These are phyloP conservation scores for Climacteris rufus DNA, from an alignment of 2,113 vertebrate species.

Conservation along the genomic window DNA sequence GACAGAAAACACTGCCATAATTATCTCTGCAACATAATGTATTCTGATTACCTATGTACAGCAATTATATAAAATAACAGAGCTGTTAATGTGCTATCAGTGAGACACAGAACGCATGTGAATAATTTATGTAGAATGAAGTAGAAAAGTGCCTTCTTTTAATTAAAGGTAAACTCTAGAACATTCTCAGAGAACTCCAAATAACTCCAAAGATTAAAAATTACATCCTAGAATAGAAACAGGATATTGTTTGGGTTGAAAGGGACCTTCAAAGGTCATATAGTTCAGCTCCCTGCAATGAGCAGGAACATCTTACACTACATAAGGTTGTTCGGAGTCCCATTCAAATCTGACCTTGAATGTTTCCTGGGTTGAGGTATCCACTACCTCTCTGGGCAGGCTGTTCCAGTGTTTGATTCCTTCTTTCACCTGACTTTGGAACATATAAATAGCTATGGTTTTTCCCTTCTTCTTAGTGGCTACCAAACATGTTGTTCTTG, in stretches of 20 bases:
- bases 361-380: not conserved
- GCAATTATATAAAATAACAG: conserved; percentile 53
- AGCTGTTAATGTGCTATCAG: conserved; percentile 1
- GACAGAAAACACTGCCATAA: not conserved
- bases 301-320: not conserved
- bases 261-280: not conserved
- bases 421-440: not conserved
- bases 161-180: not conserved
- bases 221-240: not conserved
- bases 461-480: not conserved
- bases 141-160: not conserved
- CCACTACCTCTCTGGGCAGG: not conserved
- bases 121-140: conserved; percentile 29
- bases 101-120: conserved; percentile 8
- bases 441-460: not conserved
- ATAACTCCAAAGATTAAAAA: not conserved
- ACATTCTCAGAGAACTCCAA: not conserved
- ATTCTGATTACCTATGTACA: conserved; percentile 50
- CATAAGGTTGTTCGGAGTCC: not conserved
- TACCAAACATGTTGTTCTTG: not conserved
- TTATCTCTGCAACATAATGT: conserved; percentile 50
- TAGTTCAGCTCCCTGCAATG: not conserved
- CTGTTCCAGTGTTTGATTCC: not conserved
- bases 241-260: not conserved
- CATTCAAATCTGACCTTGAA: not conserved